Evolutionary conservation across 2,113 vertebrate species (phyloP).

Genomic region (Oryzias javanicus): DNA sequence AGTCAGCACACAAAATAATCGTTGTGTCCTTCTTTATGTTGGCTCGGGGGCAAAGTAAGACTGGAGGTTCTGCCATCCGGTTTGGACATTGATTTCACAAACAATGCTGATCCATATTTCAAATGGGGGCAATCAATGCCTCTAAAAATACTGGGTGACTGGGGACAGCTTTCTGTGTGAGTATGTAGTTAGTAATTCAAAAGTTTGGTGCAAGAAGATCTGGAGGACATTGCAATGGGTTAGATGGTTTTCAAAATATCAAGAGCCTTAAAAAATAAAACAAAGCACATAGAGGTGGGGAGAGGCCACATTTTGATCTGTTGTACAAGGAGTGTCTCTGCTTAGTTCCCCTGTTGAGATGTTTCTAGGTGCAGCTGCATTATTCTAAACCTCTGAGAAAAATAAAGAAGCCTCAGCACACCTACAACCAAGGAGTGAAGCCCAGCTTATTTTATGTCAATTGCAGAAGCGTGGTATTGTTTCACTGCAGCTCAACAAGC

Average conservation of each 20-base stretch:
- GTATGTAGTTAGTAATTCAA: conserved; percentile 14
- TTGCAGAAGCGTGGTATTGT: conserved; percentile 17
- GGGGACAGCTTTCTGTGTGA: conserved; percentile 47
- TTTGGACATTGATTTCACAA: conserved; percentile 29
- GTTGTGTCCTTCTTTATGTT: not conserved
- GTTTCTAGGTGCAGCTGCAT: conserved; percentile 62
- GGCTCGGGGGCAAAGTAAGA: not conserved
- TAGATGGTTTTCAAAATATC: not conserved
- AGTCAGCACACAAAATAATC: not conserved
- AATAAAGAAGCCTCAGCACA: conserved; percentile 46
- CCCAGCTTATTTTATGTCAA: conserved; percentile 30
- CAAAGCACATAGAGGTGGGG: not conserved
- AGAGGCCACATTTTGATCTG: conserved; percentile 17
- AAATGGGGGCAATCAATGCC: conserved; percentile 66
- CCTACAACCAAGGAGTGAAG: conserved; percentile 15
- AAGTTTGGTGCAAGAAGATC: not conserved
- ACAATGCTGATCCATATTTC: conserved; percentile 52
- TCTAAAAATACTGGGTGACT: conserved; percentile 24
- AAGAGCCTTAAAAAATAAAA: conserved; percentile 11
- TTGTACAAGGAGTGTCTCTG: conserved; percentile 48
- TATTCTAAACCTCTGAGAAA: conserved; percentile 47
- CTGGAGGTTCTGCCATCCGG: conserved; percentile 13
- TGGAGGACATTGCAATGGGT: no score
- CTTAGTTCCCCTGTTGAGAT: conserved; percentile 35
- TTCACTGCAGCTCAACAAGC: conserved; percentile 22